phyloP scores from a whole-genome alignment of 1,140 invertebrate species.

The Neodiprion pinetum region DNA sequence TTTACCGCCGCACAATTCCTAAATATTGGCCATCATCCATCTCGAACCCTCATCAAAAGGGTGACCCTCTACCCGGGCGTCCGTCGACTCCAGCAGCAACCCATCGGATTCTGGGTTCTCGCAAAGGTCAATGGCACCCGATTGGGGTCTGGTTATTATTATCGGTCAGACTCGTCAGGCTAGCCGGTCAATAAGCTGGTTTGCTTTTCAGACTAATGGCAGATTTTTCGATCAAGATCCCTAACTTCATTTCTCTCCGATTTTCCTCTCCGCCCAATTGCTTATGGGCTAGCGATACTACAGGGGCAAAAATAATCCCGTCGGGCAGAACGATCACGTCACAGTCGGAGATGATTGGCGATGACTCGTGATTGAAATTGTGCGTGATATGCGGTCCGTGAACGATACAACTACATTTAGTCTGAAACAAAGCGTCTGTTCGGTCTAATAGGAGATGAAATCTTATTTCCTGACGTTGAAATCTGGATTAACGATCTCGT shows the following conservation, averaged over 20 bases:
- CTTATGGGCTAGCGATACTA: too few species aligned
- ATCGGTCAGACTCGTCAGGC: neutral
- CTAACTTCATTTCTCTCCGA: neutral
- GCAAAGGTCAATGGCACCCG: slow-evolving; percentile 52
- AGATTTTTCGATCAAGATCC: slow-evolving; percentile 3
- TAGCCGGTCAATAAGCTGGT: neutral
- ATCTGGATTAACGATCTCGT: too few species aligned
- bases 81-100: slow-evolving; percentile 47
- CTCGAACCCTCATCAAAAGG: slow-evolving; percentile 54
- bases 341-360: too few species aligned
- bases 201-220: neutral
- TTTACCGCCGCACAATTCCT: slow-evolving; percentile 23
- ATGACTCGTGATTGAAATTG: too few species aligned
- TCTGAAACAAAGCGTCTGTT: too few species aligned
- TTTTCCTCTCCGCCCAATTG: neutral
- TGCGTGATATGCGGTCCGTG: too few species aligned
- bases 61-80: slow-evolving; percentile 30
- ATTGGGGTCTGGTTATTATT: slow-evolving; percentile 16
- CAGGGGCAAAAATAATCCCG: too few species aligned
- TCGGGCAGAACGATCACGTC: too few species aligned
- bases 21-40: slow-evolving; percentile 52
- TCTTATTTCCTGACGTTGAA: too few species aligned
- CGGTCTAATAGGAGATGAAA: too few species aligned
- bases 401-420: too few species aligned
- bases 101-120: slow-evolving; percentile 39